A percentile compares a stretch with the other conserved stretches of the same genome.
Conservation (phyloP, 2,888 invertebrate genomes). For the Melieria omissa region DNA sequence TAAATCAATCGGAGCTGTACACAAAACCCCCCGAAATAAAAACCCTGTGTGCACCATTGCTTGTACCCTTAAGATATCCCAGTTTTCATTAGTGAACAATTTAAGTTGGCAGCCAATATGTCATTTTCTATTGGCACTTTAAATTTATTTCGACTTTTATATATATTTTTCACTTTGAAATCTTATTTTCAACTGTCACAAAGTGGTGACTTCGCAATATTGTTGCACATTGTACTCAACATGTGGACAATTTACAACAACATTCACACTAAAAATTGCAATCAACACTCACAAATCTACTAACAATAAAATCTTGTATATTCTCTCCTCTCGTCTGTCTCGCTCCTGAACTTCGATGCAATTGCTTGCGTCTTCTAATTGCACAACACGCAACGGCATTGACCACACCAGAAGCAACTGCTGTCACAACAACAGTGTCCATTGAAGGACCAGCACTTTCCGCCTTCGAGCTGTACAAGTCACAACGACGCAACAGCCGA, state of each 20-base stretch:
- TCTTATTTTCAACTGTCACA: conserved; percentile 31
- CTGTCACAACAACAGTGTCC: neutral
- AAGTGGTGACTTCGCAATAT: conserved; percentile 34
- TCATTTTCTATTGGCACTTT: too few relatives aligned
- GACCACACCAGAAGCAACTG: conserved; percentile 2
- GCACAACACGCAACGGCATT: conserved; percentile 10
- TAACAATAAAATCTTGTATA: conserved; percentile 15
- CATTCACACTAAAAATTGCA: neutral
- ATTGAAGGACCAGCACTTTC: conserved; percentile 42
- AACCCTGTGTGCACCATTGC: too few relatives aligned
- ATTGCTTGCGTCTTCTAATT: conserved; percentile 26
- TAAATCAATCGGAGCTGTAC: too few relatives aligned
- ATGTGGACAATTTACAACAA: neutral
- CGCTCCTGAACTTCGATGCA: conserved; percentile 1
- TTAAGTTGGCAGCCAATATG: too few relatives aligned
- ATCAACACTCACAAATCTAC: conserved; percentile 18
- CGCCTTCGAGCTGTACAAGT: conserved; percentile 61
- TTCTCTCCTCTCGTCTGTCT: conserved; percentile 12
- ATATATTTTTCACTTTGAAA: too few relatives aligned
- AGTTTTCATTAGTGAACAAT: too few relatives aligned
- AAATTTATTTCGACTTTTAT: too few relatives aligned
- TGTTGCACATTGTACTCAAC: conserved; percentile 37
- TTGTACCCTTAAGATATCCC: too few relatives aligned
- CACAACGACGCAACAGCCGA: conserved; percentile 56
- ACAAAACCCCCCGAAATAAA: too few relatives aligned